These are phyloP conservation scores for Megamerina dolium DNA, from an alignment of 2,888 invertebrate genomes.

Conservation along the genomic window DNA sequence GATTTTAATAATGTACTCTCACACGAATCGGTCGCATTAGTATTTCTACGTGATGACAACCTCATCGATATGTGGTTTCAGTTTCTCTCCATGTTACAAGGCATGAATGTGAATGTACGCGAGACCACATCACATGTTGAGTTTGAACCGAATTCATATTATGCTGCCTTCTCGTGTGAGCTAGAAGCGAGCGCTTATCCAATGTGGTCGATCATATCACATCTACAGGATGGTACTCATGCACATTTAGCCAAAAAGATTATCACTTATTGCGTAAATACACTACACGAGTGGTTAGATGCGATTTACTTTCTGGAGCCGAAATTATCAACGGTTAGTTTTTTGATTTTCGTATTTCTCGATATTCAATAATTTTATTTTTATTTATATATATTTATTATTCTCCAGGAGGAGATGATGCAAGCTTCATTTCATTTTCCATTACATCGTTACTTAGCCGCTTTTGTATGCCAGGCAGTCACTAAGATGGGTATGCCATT, in stretches of 20 bases:
- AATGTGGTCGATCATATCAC: slow-evolving; percentile 94
- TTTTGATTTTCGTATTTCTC: background rate
- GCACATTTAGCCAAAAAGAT: slow-evolving; percentile 71
- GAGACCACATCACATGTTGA: slow-evolving; percentile 89
- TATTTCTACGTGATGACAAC: slow-evolving; percentile 81
- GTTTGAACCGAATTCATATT: slow-evolving; percentile 95
- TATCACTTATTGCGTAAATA: slow-evolving; percentile 67
- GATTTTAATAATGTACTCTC: slow-evolving; percentile 95
- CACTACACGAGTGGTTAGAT: slow-evolving; percentile 83
- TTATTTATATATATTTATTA: too few species aligned
- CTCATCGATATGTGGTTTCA: slow-evolving; percentile 95
- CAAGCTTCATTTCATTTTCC: slow-evolving; percentile 96
- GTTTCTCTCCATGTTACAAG: slow-evolving; percentile 91
- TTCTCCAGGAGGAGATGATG: slow-evolving; percentile 65
- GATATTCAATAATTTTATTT: too few species aligned
- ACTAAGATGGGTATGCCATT: slow-evolving; percentile 72
- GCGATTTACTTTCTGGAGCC: slow-evolving; percentile 70
- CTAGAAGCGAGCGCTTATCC: slow-evolving; percentile 95
- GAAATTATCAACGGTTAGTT: slow-evolving; percentile 49
- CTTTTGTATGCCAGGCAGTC: slow-evolving; percentile 79
- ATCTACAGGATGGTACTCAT: slow-evolving; percentile 69
- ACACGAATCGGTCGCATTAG: slow-evolving; percentile 82
- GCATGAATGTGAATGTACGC: slow-evolving; percentile 94
- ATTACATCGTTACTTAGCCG: slow-evolving; percentile 88
- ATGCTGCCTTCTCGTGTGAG: slow-evolving; percentile 96